Conservation (phyloP, 2,888 invertebrate species). For the Spialia ferax region DNA sequence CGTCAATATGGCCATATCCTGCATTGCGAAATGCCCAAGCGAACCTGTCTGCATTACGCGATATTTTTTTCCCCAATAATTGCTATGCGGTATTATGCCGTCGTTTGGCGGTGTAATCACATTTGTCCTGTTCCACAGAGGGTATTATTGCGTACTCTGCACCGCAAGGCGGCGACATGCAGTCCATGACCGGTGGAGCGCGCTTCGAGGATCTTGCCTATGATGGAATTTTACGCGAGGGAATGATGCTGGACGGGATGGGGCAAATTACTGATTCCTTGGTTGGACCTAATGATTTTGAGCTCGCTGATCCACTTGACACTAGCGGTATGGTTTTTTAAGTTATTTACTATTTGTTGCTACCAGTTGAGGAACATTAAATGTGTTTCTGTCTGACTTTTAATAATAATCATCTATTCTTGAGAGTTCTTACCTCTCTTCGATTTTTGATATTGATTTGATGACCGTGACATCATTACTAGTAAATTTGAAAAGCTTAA, state of each 20-base stretch:
- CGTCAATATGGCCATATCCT: slow-evolving; percentile 60
- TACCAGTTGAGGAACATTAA: no score
- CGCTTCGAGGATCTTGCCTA: slow-evolving; percentile 93
- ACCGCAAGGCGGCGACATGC: slow-evolving; percentile 88
- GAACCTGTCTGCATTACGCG: slow-evolving; percentile 31
- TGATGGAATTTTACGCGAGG: slow-evolving; percentile 89
- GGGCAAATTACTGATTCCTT: slow-evolving; percentile 94
- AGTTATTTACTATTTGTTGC: no score
- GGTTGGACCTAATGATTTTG: slow-evolving; percentile 89
- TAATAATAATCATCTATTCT: no score
- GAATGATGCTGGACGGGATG: slow-evolving; percentile 89
- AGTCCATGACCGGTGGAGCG: slow-evolving; percentile 88
- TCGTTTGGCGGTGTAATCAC: slow-evolving; percentile 64
- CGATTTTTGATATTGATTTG: no score
- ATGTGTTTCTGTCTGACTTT: no score
- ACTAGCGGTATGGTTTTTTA: slow-evolving; percentile 79
- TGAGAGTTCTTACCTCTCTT: no score
- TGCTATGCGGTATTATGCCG: slow-evolving; percentile 57
- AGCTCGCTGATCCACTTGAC: slow-evolving; percentile 85
- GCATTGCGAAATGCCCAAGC: slow-evolving; percentile 57
- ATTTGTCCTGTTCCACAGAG: slow-evolving; percentile 81
- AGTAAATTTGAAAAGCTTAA: no score
- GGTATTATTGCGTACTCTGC: slow-evolving; percentile 89
- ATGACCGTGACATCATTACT: no score
- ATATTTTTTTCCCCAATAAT: background rate